These are phyloP conservation scores for Drosophila albomicans DNA, from an alignment of 1,140 invertebrate genomes.

Conservation along the genomic window DNA sequence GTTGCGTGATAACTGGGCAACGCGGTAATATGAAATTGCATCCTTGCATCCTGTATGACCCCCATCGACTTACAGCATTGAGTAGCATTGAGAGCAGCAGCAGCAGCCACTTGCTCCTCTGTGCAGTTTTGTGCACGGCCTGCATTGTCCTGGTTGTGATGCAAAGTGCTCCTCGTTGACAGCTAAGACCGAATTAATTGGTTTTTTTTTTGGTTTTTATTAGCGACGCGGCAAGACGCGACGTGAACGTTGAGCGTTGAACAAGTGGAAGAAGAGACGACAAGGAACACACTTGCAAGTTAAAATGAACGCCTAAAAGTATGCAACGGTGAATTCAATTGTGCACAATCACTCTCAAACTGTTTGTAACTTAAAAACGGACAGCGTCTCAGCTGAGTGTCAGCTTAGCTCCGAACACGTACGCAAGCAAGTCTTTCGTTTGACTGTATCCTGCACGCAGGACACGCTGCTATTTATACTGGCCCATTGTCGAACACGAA, in stretches of 20 bases:
- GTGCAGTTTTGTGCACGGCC: conserved; percentile 71
- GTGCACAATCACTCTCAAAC: conserved; percentile 39
- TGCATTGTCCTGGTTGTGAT: conserved; percentile 52
- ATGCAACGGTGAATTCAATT: conserved; percentile 32
- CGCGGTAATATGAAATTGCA: conserved; percentile 58
- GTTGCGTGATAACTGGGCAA: conserved; percentile 37
- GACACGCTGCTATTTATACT: conserved; percentile 66
- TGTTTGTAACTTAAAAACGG: conserved; percentile 55
- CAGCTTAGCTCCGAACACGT: conserved; percentile 25
- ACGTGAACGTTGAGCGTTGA: conserved; percentile 22
- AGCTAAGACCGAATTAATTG: conserved; percentile 44
- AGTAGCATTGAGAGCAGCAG: conserved; percentile 72
- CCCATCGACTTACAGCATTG: conserved; percentile 69
- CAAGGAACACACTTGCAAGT: conserved; percentile 24
- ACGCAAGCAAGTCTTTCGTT: conserved; percentile 66
- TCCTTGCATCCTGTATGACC: not conserved
- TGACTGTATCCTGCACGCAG: conserved; percentile 61
- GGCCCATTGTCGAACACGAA: conserved; percentile 2
- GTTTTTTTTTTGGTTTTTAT: conserved; percentile 21
- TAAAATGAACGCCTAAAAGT: conserved; percentile 38
- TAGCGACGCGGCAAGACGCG: conserved; percentile 12
- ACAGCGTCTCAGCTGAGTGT: conserved; percentile 23
- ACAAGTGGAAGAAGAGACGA: conserved; percentile 3
- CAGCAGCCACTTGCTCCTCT: conserved; percentile 64
- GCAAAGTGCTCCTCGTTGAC: not conserved